These are phyloP conservation scores for Halisarca cf. caerulea DNA, from an alignment of 37 sponge, comb jelly and placozoan genomes.

Conservation along the genomic window DNA sequence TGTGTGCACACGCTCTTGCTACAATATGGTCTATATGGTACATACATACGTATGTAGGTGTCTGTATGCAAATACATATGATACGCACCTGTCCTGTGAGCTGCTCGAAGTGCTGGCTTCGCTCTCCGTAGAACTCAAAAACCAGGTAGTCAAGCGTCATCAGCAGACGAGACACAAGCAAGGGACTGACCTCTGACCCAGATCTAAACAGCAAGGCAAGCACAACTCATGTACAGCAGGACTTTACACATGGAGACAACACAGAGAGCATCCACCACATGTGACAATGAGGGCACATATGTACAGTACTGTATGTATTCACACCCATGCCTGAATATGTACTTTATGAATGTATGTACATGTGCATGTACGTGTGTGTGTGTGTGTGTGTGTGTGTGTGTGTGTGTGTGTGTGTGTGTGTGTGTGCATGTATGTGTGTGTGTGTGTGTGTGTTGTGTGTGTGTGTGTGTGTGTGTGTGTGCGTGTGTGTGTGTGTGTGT, in stretches of 20 bases:
- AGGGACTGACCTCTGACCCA: slow-evolving; percentile 37
- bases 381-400: slow-evolving; percentile 49
- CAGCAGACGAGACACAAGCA: slow-evolving; percentile 60
- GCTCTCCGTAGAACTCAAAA: slow-evolving; percentile 49
- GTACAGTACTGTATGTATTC: background rate
- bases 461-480: slow-evolving; percentile 36
- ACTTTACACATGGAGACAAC: too few species aligned
- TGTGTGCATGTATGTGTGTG: slow-evolving; percentile 42
- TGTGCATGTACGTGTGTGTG: too few species aligned
- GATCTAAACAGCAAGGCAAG: slow-evolving; percentile 21
- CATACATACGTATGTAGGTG: background rate
- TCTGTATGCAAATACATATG: background rate
- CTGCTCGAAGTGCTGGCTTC: slow-evolving; percentile 19
- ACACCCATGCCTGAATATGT: background rate
- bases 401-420: slow-evolving; percentile 28
- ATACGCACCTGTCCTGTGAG: slow-evolving; percentile 70
- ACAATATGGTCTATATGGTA: too few species aligned
- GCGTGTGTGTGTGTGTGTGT: slow-evolving; percentile 33
- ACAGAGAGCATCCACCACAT: too few species aligned
- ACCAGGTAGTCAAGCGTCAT: slow-evolving; percentile 75
- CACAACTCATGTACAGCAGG: too few species aligned
- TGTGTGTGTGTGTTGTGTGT: slow-evolving; percentile 39
- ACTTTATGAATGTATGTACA: background rate
- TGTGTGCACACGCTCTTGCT: background rate
- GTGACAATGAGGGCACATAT: background rate